Percentiles rank a stretch among this genome's conserved stretches.
These are phyloP conservation scores for Bombylius discolor DNA, from an alignment of 2,888 invertebrate species.

Conservation along the genomic window DNA sequence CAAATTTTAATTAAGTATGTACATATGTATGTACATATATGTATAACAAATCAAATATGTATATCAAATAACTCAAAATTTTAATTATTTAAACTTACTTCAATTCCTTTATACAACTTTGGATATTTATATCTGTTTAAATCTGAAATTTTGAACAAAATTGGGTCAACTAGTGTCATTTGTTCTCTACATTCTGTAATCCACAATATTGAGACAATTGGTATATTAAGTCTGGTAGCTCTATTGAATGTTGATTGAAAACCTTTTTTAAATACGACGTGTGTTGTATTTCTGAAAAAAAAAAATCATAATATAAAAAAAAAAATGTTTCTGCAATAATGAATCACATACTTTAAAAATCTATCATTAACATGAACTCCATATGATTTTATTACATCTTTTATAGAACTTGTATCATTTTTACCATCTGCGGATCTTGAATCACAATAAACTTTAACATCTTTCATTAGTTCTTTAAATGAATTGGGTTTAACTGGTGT, in stretches of 20 bases:
- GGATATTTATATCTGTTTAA: conserved; percentile 34
- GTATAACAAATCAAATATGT: too few species aligned
- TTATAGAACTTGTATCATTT: conserved; percentile 33
- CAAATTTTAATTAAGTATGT: too few species aligned
- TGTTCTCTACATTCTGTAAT: conserved; percentile 44
- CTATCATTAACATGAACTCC: conserved; percentile 34
- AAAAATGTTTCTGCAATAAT: not conserved
- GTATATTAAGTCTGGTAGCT: conserved; percentile 44
- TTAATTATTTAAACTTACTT: not conserved
- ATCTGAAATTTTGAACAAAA: conserved; percentile 31
- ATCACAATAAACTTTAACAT: conserved; percentile 32
- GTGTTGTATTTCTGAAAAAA: conserved; percentile 47
- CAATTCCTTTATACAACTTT: conserved; percentile 28
- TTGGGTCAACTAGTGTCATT: conserved; percentile 27
- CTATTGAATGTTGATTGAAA: conserved; percentile 45
- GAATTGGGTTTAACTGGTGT: conserved; percentile 17
- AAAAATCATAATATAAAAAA: not conserved
- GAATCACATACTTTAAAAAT: conserved; percentile 29
- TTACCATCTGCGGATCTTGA: conserved; percentile 31
- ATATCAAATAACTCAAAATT: too few species aligned
- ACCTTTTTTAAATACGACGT: conserved; percentile 56
- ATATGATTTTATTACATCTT: conserved; percentile 28
- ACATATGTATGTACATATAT: too few species aligned
- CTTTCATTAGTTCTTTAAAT: conserved; percentile 27
- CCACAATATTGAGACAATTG: conserved; percentile 53